Percentiles rank a stretch among this genome's conserved stretches.
These are phyloP conservation scores for Bombus pascuorum DNA, from an alignment of 1,140 invertebrate genomes.

Conservation along the genomic window DNA sequence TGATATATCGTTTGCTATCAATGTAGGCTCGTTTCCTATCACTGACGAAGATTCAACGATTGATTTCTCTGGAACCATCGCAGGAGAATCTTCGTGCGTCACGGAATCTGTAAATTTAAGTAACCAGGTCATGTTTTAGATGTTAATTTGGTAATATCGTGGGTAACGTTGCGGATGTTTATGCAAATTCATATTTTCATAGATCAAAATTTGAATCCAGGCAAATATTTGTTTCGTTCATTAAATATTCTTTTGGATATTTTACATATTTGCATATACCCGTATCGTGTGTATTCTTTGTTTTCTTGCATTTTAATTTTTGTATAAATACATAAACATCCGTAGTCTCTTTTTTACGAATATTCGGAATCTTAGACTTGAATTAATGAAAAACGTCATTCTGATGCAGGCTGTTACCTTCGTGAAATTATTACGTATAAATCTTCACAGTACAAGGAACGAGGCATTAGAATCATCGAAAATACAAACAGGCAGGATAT, in stretches of 20 bases:
- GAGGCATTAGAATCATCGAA: background rate
- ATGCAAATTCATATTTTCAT: too few species aligned
- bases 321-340: background rate
- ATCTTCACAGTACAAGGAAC: background rate
- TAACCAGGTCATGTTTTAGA: background rate
- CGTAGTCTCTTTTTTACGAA: background rate
- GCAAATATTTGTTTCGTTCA: too few species aligned
- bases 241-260: too few species aligned
- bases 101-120: slow-evolving; percentile 56
- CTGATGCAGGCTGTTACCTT: background rate
- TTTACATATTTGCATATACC: too few species aligned
- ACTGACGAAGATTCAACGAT: background rate
- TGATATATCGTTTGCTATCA: background rate
- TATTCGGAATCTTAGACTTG: background rate
- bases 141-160: background rate
- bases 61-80: background rate
- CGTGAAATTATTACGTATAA: background rate
- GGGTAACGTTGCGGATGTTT: too few species aligned
- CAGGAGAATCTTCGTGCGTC: slow-evolving; percentile 30
- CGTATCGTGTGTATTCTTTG: too few species aligned
- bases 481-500: background rate
- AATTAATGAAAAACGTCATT: background rate
- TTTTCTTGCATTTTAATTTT: too few species aligned
- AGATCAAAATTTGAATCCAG: too few species aligned
- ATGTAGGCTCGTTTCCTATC: background rate